phyloP scores from a whole-genome alignment of 2,888 invertebrate species.

The Drepana falcataria region DNA sequence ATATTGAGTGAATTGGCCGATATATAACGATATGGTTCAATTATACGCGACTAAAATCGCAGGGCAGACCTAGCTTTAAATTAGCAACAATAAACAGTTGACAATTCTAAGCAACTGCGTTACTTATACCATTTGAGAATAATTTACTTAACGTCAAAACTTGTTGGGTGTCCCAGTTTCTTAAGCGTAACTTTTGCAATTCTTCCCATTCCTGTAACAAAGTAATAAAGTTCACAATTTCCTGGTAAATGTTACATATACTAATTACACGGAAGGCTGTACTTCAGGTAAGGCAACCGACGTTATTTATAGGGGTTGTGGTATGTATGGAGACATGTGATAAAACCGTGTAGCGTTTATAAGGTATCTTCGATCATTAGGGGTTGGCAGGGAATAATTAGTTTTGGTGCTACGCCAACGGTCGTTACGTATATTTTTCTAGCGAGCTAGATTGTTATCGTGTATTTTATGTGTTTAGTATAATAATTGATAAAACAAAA shows the following conservation, averaged over 20 bases:
- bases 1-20: too few species aligned
- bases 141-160: constrained; percentile 1
- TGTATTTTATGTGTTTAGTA: too few species aligned
- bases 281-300: constrained; percentile 4
- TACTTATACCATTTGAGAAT: background rate
- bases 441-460: too few species aligned
- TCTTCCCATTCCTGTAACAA: background rate
- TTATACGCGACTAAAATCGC: too few species aligned
- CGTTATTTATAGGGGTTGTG: constrained; percentile 21
- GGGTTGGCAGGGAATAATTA: constrained; percentile 1
- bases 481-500: too few species aligned
- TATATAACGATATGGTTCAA: too few species aligned
- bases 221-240: background rate
- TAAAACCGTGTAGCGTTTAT: constrained; percentile 13
- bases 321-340: constrained; percentile 15
- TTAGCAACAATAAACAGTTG: too few species aligned
- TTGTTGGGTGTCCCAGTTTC: constrained; percentile 1
- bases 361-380: constrained; percentile 3
- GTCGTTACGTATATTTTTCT: background rate
- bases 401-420: background rate
- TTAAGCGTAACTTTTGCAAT: background rate
- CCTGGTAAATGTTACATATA: background rate
- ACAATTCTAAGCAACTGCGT: background rate
- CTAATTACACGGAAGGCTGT: constrained; percentile 8
- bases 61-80: too few species aligned